Conservation (phyloP, 1,140 invertebrate species). For the Pogonus chalceus region DNA sequence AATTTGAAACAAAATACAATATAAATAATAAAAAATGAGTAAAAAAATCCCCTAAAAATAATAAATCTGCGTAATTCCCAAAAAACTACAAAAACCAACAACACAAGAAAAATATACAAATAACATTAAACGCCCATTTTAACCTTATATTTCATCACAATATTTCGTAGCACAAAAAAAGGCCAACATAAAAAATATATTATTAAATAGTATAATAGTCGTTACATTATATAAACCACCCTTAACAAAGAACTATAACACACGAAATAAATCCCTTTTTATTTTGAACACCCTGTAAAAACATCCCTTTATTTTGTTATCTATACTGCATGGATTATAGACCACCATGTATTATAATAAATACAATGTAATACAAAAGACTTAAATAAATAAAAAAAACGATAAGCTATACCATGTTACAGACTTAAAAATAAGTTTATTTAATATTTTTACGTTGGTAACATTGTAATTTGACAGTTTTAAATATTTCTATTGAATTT, state of each 20-base stretch:
- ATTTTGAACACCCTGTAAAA: conserved; percentile 12
- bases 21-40: conserved; percentile 1
- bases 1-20: not conserved
- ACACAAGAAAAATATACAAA: too few relatives aligned
- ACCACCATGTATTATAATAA: conserved; percentile 6
- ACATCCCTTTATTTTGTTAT: conserved; percentile 13
- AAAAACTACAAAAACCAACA: conserved; percentile 11
- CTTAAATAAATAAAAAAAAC: not conserved
- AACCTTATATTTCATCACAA: too few relatives aligned
- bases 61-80: conserved; percentile 8
- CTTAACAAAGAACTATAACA: not conserved
- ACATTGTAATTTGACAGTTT: not conserved
- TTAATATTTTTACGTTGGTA: not conserved
- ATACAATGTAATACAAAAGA: not conserved
- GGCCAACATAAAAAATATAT: too few relatives aligned
- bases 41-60: not conserved
- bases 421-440: not conserved
- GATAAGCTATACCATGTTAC: not conserved
- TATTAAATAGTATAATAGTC: too few relatives aligned
- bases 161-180: too few relatives aligned
- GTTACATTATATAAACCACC: too few relatives aligned
- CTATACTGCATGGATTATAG: conserved; percentile 10
- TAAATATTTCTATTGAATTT: not conserved
- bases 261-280: not conserved
- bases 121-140: too few relatives aligned